phyloP scores from a whole-genome alignment of 2,888 invertebrate genomes.

The Agrochola lota region DNA sequence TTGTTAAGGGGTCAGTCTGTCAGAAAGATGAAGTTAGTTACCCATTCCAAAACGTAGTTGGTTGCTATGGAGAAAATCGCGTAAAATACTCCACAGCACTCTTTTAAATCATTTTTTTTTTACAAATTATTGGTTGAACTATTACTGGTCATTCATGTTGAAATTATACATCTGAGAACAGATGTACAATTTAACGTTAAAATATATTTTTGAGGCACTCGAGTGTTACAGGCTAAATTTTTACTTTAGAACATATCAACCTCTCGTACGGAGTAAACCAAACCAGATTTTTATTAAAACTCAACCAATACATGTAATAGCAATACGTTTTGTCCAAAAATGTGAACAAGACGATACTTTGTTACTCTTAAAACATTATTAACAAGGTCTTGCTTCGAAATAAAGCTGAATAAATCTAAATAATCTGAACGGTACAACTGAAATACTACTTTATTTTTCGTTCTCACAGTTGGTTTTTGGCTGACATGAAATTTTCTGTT shows the following conservation, averaged over 20 bases:
- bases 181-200: too few relatives aligned
- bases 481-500: conserved; percentile 3
- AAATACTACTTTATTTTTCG: conserved; percentile 12
- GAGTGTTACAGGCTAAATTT: too few relatives aligned
- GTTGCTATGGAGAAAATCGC: not conserved
- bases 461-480: not conserved
- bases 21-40: too few relatives aligned
- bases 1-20: too few relatives aligned
- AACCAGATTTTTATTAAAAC: not conserved
- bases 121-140: not conserved
- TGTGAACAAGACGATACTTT: conserved; percentile 29
- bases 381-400: conserved; percentile 39
- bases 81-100: not conserved
- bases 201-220: not conserved
- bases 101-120: not conserved
- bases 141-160: not conserved
- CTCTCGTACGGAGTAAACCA: not conserved
- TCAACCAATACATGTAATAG: conserved; percentile 12
- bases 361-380: conserved; percentile 32
- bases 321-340: not conserved
- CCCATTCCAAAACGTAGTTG: not conserved
- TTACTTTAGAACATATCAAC: not conserved
- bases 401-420: conserved; percentile 58
- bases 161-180: not conserved
- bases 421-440: conserved; percentile 38